These are phyloP conservation scores for Rhorus exstirpatorius DNA, from an alignment of 2,888 invertebrate genomes.

Conservation along the genomic window DNA sequence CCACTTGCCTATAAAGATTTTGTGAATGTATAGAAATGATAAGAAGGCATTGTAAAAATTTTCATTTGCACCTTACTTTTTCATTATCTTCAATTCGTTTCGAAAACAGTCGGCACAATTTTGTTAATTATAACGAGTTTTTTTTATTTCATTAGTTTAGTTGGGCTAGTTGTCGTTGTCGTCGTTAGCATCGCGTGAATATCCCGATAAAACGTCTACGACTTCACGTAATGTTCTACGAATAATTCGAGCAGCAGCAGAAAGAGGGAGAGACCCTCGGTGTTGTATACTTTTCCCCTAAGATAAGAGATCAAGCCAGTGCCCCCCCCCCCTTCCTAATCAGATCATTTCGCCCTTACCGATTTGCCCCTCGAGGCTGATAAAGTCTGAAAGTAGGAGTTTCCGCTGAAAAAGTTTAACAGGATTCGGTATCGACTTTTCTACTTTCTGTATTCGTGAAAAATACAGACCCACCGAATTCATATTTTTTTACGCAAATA, in stretches of 20 bases:
- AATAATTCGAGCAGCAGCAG: slow-evolving; percentile 29
- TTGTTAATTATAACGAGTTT: background rate
- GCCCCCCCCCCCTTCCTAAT: slow-evolving; percentile 15
- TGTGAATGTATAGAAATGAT: no score
- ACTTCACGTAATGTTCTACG: slow-evolving; percentile 49
- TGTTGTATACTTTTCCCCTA: slow-evolving; percentile 44
- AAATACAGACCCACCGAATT: background rate
- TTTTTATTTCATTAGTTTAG: slow-evolving; percentile 4
- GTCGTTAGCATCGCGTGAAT: slow-evolving; percentile 45
- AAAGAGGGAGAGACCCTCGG: slow-evolving; percentile 22
- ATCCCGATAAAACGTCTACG: slow-evolving; percentile 41
- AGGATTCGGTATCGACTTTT: slow-evolving; percentile 10
- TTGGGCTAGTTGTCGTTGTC: background rate
- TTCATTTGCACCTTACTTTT: background rate
- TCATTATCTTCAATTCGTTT: background rate
- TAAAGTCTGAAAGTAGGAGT: background rate
- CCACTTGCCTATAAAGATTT: no score
- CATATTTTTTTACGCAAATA: no score
- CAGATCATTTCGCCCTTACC: slow-evolving; percentile 17
- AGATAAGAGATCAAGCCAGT: slow-evolving; percentile 32
- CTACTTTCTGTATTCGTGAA: background rate
- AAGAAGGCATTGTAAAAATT: no score
- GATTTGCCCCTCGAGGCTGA: background rate
- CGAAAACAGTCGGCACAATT: background rate
- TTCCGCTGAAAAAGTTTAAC: background rate